phyloP scores from a whole-genome alignment of 2,888 invertebrate species.

The Buathra laborator region DNA sequence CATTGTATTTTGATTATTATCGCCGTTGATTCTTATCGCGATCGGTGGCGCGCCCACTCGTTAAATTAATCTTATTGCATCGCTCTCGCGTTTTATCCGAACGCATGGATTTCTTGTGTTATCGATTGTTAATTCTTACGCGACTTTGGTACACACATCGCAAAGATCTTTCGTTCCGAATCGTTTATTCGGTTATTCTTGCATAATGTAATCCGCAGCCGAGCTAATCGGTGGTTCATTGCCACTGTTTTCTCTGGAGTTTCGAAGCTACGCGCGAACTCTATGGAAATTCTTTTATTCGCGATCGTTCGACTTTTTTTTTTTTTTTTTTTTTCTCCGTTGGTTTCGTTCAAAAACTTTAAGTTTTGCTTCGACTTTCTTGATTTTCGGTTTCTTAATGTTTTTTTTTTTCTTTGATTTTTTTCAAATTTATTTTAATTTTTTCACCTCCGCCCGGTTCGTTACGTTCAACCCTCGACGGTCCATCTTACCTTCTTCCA shows the following conservation, averaged over 20 bases:
- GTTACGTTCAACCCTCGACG: constrained; percentile 60
- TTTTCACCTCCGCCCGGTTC: constrained; percentile 51
- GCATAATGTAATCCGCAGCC: too few species aligned
- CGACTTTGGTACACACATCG: too few species aligned
- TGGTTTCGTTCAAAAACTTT: constrained; percentile 13
- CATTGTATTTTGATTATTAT: background rate
- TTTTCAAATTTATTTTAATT: constrained; percentile 33
- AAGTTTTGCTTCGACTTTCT: constrained; percentile 9
- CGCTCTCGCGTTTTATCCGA: background rate
- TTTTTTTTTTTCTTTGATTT: background rate
- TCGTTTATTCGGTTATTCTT: too few species aligned
- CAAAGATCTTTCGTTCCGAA: too few species aligned
- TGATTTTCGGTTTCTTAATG: constrained; percentile 23
- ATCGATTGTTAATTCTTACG: too few species aligned
- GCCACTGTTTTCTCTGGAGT: background rate
- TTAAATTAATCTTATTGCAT: too few species aligned
- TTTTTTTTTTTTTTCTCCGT: constrained; percentile 15
- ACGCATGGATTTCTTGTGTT: constrained; percentile 31
- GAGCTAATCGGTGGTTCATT: too few species aligned
- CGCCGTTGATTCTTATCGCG: too few species aligned
- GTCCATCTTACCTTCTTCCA: constrained; percentile 36
- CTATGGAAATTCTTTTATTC: constrained; percentile 19
- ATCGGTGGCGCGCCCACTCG: too few species aligned
- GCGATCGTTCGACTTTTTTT: constrained; percentile 2
- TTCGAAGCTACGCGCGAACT: constrained; percentile 30